Base-by-base conservation (phyloP, 2,113 vertebrate species). In the Lophura nycthemera region DNA sequence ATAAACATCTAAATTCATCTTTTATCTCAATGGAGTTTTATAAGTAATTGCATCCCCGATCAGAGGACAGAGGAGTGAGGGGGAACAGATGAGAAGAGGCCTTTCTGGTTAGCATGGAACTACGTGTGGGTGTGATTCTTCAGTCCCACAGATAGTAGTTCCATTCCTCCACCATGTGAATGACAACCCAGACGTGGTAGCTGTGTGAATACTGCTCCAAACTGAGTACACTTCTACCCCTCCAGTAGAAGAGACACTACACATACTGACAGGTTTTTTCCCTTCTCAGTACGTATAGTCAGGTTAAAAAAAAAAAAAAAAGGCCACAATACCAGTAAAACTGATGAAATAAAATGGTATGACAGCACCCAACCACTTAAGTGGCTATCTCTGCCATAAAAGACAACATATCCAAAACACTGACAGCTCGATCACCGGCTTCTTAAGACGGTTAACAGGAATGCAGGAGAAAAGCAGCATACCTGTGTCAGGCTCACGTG, bases 401-500 rank as follows among this genome's bases (percentile, higher is more conserved):
- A 56, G 25, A 19, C 15, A 50, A 64, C 19, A 74, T 66, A 63
- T 14, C 3, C 36, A 34, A 47, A 34, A 84, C 83, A 65, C 1
- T 3, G 88, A 57, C 34, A 87, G 30, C 6, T 42, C 67, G 84
- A 27, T 82, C 63, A 47, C 0, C 11, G 12, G 18, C 34, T 80
- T 83, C 67, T 65, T 73, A 52, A 83, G 34, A 42, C 25, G 42
- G 52, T 5, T 5, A 45, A 30, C 38, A 21, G 13, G 43, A 72
- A 43, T 3, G 29, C 24, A 72, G 8, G 13, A 86, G 42, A 79
- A 86, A 63, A 36, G n/a, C 66, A 60, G 25, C 11, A 42, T 2
- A 86, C 60, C 56, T 61, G n/a, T 64, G 67, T 27, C 42, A 77
- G 83, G 67, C 86, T 86, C 25, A 74, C 69, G 42, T 91, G 89